Evolutionary conservation across 2,888 invertebrate species (phyloP).

Genomic region (Agriopis leucophaearia): DNA sequence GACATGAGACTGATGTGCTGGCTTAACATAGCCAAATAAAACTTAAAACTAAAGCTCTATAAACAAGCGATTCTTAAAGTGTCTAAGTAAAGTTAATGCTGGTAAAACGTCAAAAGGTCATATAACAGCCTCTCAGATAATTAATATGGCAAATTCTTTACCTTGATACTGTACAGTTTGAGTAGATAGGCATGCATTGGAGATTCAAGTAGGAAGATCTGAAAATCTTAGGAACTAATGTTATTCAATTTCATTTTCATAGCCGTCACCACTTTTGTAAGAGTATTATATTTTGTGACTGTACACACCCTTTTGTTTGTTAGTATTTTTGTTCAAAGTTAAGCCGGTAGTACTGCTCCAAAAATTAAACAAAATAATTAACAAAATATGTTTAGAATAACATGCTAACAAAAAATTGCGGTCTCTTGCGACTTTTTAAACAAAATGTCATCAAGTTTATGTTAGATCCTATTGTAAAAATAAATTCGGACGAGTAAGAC

Average conservation of each 20-base stretch:
- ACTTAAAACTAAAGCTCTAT: constrained; percentile 1
- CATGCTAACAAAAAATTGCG: no score
- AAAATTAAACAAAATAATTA: no score
- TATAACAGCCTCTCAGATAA: neutral
- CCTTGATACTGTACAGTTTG: constrained; percentile 11
- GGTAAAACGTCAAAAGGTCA: neutral
- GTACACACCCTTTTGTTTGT: constrained; percentile 3
- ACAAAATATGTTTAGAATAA: no score
- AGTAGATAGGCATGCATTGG: constrained; percentile 9
- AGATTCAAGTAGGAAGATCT: constrained; percentile 15
- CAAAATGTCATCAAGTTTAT: no score
- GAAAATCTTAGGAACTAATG: constrained; percentile 16
- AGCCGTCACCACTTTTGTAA: constrained; percentile 23
- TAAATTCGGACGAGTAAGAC: no score
- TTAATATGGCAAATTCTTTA: neutral
- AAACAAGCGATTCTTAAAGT: no score
- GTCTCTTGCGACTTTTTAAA: no score
- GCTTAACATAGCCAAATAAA: neutral
- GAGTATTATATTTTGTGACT: constrained; percentile 20
- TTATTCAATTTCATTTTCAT: neutral
- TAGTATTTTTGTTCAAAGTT: neutral
- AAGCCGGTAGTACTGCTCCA: neutral
- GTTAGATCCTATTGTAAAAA: no score
- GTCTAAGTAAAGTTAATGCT: neutral
- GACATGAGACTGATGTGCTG: constrained; percentile 1